phyloP scores from a whole-genome alignment of 1,140 invertebrate species.

The Lysiphlebus fabarum region DNA sequence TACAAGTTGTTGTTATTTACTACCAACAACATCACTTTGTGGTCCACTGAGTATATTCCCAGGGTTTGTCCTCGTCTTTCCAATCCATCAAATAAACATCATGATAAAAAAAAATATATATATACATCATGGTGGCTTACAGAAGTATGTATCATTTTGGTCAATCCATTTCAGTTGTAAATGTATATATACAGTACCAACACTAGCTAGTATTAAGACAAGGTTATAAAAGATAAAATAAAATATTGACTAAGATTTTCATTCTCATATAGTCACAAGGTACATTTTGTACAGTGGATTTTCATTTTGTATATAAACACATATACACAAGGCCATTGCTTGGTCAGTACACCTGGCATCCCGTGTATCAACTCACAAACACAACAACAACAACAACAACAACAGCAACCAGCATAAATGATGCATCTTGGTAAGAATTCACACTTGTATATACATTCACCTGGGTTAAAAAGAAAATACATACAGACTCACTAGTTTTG shows the following conservation, averaged over 20 bases:
- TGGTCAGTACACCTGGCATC: constrained; percentile 17
- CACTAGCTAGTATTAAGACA: constrained; percentile 1
- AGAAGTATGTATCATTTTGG: constrained; percentile 8
- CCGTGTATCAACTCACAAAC: constrained; percentile 3
- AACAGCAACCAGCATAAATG: constrained; percentile 1
- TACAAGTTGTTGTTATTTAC: background rate
- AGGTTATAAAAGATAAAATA: background rate
- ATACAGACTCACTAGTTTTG: too few relatives aligned
- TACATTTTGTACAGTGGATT: too few relatives aligned
- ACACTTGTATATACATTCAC: constrained; percentile 4
- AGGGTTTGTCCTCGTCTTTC: constrained; percentile 1
- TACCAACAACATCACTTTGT: background rate
- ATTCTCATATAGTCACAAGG: background rate
- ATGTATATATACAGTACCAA: too few relatives aligned
- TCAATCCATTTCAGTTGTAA: too few relatives aligned
- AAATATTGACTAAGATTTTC: background rate
- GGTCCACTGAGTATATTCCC: constrained; percentile 1
- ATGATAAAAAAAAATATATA: background rate
- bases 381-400: background rate
- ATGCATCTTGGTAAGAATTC: constrained; percentile 15
- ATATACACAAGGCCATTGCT: background rate
- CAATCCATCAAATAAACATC: constrained; percentile 17
- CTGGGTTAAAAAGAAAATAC: constrained; percentile 5
- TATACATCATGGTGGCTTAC: background rate
- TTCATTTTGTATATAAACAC: background rate